Conservation (phyloP, 1,140 invertebrate species). For the Ceratosolen solmsi region DNA sequence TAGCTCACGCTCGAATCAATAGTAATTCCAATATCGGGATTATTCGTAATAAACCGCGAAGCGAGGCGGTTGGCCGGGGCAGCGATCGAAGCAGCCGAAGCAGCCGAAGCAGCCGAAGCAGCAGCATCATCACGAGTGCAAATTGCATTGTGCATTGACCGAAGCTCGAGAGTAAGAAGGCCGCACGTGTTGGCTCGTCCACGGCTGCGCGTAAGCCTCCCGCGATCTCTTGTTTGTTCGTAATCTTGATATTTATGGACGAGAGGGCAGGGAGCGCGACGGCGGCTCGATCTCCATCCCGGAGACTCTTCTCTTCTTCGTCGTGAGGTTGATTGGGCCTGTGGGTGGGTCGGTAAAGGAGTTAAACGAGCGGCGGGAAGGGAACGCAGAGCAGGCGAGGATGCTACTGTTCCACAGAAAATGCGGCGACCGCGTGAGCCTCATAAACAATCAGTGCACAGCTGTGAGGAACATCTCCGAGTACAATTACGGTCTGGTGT, state of each 20-base stretch:
- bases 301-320: no score
- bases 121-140: not conserved
- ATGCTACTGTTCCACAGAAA: slow-evolving; percentile 81
- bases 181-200: not conserved
- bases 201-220: not conserved
- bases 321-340: no score
- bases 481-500: slow-evolving; percentile 90
- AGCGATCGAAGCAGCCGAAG: not conserved
- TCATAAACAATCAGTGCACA: slow-evolving; percentile 87
- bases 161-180: not conserved
- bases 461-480: slow-evolving; percentile 84
- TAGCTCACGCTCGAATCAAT: no score
- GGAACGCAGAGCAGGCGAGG: not conserved
- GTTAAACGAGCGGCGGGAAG: not conserved
- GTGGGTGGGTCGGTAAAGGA: no score
- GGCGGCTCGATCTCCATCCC: not conserved
- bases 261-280: not conserved
- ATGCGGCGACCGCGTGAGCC: slow-evolving; percentile 85
- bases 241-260: not conserved
- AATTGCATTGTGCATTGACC: not conserved
- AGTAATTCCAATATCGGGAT: not conserved
- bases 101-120: no score
- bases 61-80: no score
- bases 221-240: not conserved
- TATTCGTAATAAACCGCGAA: not conserved